Conservation (phyloP, 2,113 vertebrate genomes). For the Anoura caudifer region DNA sequence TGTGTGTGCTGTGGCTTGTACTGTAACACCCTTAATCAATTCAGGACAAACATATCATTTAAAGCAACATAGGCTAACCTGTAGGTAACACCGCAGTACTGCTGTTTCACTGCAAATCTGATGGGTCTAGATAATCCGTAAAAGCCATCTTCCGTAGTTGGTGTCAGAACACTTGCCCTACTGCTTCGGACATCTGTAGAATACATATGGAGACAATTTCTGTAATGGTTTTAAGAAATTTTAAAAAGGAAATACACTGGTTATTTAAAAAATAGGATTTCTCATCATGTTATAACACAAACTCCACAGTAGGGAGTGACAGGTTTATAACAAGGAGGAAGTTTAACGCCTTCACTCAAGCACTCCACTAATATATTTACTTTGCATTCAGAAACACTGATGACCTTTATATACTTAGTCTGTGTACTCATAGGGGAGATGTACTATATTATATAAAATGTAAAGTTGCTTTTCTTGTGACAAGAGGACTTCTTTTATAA, state of each 20-base stretch:
- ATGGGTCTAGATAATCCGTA: constrained; percentile 65
- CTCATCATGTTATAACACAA: constrained; percentile 64
- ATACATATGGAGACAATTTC: constrained; percentile 38
- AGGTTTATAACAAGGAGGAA: constrained; percentile 63
- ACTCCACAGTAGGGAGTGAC: constrained; percentile 60
- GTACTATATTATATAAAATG: constrained; percentile 70
- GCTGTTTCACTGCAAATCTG: constrained; percentile 63
- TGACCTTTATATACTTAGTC: constrained; percentile 70
- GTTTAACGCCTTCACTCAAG: constrained; percentile 54
- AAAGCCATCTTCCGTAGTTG: constrained; percentile 52
- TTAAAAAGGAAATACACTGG: constrained; percentile 62
- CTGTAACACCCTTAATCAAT: constrained; percentile 75
- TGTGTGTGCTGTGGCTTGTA: constrained; percentile 77
- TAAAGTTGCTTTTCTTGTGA: constrained; percentile 68
- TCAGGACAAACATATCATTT: constrained; percentile 68
- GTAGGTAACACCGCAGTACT: constrained; percentile 35
- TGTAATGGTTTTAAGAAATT: constrained; percentile 34
- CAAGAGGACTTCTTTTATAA: constrained; percentile 65
- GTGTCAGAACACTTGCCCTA: constrained; percentile 39
- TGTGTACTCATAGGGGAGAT: constrained; percentile 63
- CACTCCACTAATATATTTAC: constrained; percentile 69
- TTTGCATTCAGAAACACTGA: constrained; percentile 67
- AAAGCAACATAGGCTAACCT: constrained; percentile 21
- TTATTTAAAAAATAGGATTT: constrained; percentile 56
- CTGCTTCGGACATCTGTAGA: constrained; percentile 52